These are phyloP conservation scores for Artibeus jamaicensis DNA, from an alignment of 2,797 vertebrate species.

Conservation along the genomic window DNA sequence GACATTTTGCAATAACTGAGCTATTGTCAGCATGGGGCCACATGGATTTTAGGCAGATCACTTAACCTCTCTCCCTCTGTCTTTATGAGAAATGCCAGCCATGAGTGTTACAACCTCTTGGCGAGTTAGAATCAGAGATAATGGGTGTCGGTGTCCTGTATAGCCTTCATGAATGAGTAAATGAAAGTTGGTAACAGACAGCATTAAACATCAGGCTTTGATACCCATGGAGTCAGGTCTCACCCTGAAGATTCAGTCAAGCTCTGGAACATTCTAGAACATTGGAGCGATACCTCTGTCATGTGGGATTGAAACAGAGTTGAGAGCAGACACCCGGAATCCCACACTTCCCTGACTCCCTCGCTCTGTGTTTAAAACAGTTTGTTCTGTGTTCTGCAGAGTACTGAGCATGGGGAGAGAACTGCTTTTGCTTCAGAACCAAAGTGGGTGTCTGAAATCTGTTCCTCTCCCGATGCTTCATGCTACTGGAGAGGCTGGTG, in stretches of 20 bases:
- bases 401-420: conserved; percentile 14
- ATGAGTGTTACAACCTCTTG: neutral
- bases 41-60: neutral
- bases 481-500: neutral
- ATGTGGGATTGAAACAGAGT: neutral
- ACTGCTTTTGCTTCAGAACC: conserved; percentile 33
- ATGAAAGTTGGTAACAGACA: neutral
- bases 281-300: neutral
- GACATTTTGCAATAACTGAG: neutral
- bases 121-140: neutral
- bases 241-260: neutral
- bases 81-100: neutral
- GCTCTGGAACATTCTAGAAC: conserved; percentile 29
- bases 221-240: neutral
- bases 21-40: neutral
- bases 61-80: neutral
- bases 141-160: neutral
- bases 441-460: conserved; percentile 71
- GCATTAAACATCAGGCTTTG: neutral
- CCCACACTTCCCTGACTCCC: conserved; percentile 27
- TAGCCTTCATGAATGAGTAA: neutral
- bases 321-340: neutral
- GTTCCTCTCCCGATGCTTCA: conserved; percentile 45
- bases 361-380: conserved; percentile 54
- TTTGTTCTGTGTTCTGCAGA: conserved; percentile 64